Evolutionary conservation across 2,797 vertebrate genomes (phyloP).

Genomic region (Dromococcyx pavoninus): DNA sequence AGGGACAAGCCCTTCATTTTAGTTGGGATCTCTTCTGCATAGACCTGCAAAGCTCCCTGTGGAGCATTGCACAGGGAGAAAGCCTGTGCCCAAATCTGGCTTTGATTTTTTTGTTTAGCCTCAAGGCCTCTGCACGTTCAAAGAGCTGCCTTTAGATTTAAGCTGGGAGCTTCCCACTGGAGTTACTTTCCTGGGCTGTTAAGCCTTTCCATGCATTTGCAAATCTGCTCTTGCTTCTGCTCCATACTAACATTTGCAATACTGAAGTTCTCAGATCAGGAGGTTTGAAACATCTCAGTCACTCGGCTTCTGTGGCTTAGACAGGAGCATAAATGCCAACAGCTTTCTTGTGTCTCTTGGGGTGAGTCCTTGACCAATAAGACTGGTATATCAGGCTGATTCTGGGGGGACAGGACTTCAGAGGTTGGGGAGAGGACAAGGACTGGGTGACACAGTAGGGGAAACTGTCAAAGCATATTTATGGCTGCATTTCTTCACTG

Average conservation of each 20-base stretch:
- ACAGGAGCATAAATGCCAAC: background rate
- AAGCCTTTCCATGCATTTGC: conserved; percentile 5
- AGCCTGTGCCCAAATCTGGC: background rate
- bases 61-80: background rate
- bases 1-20: background rate
- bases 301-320: background rate
- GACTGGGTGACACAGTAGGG: background rate
- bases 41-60: background rate
- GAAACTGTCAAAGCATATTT: background rate
- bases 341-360: background rate
- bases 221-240: background rate
- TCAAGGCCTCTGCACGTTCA: conserved; percentile 4
- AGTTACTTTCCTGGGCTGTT: conserved; percentile 33
- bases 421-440: background rate
- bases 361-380: background rate
- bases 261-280: background rate
- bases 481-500: background rate
- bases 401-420: background rate
- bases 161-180: conserved; percentile 37
- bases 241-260: background rate
- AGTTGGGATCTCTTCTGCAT: background rate
- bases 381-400: background rate
- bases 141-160: conserved; percentile 51
- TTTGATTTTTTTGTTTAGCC: conserved; percentile 45
- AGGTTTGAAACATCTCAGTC: background rate